These are phyloP conservation scores for Martes martes DNA, from an alignment of 2,113 vertebrate species.

Conservation along the genomic window DNA sequence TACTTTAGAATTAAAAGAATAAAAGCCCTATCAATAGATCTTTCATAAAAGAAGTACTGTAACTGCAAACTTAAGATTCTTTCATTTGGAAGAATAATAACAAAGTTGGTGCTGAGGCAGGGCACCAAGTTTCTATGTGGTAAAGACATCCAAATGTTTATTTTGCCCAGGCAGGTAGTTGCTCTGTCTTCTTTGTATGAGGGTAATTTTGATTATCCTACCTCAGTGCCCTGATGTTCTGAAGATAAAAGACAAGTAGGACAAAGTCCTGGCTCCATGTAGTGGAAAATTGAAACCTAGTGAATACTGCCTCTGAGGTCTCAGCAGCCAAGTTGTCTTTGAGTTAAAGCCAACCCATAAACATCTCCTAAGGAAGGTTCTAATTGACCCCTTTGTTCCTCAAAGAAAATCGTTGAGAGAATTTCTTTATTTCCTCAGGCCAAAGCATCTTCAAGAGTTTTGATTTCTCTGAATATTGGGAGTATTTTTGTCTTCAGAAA, in stretches of 20 bases:
- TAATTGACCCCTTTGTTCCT: conserved; percentile 50
- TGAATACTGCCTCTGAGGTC: neutral
- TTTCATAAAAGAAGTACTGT: neutral
- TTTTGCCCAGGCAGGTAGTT: neutral
- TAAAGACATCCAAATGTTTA: neutral
- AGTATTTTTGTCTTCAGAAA: conserved; percentile 14
- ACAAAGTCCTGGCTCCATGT: neutral
- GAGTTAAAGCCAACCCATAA: conserved; percentile 28
- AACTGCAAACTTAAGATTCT: neutral
- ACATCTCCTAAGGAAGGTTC: conserved; percentile 24
- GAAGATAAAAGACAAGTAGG: neutral
- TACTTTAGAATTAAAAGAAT: neutral
- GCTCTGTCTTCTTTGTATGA: neutral
- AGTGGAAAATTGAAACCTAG: neutral
- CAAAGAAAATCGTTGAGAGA: conserved; percentile 32
- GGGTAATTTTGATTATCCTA: neutral
- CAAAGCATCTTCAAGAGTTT: conserved; percentile 47
- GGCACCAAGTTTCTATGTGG: neutral
- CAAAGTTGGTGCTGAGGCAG: neutral
- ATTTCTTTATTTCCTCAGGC: conserved; percentile 18
- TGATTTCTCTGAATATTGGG: neutral
- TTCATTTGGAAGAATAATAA: neutral
- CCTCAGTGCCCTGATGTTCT: neutral
- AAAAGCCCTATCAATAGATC: neutral
- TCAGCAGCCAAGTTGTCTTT: conserved; percentile 15